Evolutionary conservation across 2,888 invertebrate species (phyloP).

Genomic region (Drosophila melanocephala): DNA sequence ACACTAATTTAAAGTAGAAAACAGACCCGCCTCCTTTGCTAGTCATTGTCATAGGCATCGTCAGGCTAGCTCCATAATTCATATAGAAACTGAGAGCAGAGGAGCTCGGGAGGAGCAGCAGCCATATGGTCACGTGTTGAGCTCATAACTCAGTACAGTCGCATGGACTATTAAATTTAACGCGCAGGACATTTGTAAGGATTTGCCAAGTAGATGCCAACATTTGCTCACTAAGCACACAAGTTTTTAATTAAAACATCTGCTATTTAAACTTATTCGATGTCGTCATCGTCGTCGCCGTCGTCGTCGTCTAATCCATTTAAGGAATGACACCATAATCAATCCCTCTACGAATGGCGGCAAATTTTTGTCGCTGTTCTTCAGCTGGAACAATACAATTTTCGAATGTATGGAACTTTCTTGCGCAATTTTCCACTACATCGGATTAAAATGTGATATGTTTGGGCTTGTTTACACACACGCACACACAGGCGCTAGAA

Average conservation of each 20-base stretch:
- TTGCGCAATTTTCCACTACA: conserved; percentile 78
- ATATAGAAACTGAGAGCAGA: background rate
- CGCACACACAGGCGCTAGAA: conserved; percentile 3
- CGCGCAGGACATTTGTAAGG: conserved; percentile 67
- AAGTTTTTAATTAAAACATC: conserved; percentile 63
- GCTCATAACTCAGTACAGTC: conserved; percentile 70
- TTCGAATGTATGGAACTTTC: conserved; percentile 52
- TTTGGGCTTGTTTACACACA: conserved; percentile 77
- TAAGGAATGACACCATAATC: conserved; percentile 64
- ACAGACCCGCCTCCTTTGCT: conserved; percentile 15
- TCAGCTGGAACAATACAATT: conserved; percentile 56
- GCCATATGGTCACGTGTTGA: conserved; percentile 77
- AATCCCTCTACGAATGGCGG: conserved; percentile 53
- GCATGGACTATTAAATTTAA: conserved; percentile 66
- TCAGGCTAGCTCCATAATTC: conserved; percentile 50
- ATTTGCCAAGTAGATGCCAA: conserved; percentile 37
- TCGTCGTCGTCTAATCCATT: conserved; percentile 49
- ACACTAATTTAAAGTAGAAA: conserved; percentile 66
- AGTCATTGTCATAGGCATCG: conserved; percentile 57
- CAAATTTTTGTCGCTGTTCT: conserved; percentile 4
- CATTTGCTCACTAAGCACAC: background rate
- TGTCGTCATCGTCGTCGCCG: conserved; percentile 12
- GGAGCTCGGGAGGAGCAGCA: conserved; percentile 2
- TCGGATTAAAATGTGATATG: conserved; percentile 81
- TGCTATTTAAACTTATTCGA: conserved; percentile 63